Conservation (phyloP, 2,797 vertebrate species). For the Scolopax rusticola region DNA sequence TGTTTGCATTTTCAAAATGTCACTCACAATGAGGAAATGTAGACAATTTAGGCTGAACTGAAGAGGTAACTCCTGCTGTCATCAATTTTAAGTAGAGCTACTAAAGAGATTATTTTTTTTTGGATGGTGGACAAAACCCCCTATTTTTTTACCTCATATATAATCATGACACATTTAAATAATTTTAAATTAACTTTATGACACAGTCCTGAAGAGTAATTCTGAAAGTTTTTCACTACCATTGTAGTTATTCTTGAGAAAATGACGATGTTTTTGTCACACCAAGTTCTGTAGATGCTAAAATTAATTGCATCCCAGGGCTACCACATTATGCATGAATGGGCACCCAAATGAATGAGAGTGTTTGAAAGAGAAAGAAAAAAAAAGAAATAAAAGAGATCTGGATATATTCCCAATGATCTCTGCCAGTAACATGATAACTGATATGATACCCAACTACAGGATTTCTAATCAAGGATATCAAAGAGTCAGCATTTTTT, state of each 20-base stretch:
- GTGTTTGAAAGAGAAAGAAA: conserved; percentile 6
- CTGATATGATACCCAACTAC: conserved; percentile 56
- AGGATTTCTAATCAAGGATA: conserved; percentile 67
- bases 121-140: not conserved
- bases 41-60: not conserved
- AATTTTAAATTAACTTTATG: not conserved
- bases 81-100: not conserved
- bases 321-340: conserved; percentile 68
- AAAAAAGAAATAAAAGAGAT: conserved; percentile 27
- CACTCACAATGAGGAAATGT: not conserved
- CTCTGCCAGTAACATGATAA: conserved; percentile 48
- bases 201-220: not conserved
- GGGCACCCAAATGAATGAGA: conserved; percentile 59
- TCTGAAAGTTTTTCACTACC: not conserved
- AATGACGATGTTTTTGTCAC: conserved; percentile 9
- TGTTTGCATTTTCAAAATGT: not conserved
- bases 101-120: not conserved
- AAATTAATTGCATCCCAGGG: conserved; percentile 73
- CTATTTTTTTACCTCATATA: not conserved
- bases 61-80: not conserved
- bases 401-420: conserved; percentile 51
- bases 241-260: not conserved
- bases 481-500: conserved; percentile 53
- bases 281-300: conserved; percentile 66
- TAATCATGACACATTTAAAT: not conserved